Conservation (phyloP, 2,113 vertebrate species). For the Charina bottae region DNA sequence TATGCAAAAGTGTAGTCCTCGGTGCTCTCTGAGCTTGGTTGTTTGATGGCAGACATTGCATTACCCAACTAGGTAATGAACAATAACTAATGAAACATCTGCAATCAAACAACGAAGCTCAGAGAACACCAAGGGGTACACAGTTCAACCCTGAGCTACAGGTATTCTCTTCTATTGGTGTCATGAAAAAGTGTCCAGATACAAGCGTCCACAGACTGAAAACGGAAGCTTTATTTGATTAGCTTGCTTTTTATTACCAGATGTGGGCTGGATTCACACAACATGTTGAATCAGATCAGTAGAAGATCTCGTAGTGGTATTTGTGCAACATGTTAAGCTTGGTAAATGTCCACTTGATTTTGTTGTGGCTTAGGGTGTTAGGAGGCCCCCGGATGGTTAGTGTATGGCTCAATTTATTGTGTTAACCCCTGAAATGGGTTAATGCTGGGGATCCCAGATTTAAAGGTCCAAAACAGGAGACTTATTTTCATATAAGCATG, state of each 20-base stretch:
- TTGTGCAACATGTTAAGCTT: not conserved
- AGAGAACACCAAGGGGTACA: no score
- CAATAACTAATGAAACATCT: no score
- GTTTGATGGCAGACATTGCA: no score
- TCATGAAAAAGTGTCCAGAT: no score
- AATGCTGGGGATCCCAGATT: not conserved
- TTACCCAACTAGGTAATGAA: no score
- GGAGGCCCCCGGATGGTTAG: not conserved
- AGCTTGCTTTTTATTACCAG: not conserved
- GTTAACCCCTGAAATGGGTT: not conserved
- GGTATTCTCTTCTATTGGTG: no score
- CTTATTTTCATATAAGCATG: not conserved
- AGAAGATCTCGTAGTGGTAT: not conserved
- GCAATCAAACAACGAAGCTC: not conserved
- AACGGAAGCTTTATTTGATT: not conserved
- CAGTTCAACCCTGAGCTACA: no score
- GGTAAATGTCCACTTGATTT: not conserved
- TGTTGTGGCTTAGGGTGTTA: not conserved
- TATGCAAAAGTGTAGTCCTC: not conserved
- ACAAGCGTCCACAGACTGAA: no score
- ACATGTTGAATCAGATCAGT: not conserved
- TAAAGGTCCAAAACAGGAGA: not conserved
- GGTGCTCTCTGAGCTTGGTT: no score
- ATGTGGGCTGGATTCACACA: not conserved
- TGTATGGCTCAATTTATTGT: not conserved